Evolutionary conservation across 2,113 vertebrate genomes (phyloP).

Genomic region (Larimichthys polyactis): DNA sequence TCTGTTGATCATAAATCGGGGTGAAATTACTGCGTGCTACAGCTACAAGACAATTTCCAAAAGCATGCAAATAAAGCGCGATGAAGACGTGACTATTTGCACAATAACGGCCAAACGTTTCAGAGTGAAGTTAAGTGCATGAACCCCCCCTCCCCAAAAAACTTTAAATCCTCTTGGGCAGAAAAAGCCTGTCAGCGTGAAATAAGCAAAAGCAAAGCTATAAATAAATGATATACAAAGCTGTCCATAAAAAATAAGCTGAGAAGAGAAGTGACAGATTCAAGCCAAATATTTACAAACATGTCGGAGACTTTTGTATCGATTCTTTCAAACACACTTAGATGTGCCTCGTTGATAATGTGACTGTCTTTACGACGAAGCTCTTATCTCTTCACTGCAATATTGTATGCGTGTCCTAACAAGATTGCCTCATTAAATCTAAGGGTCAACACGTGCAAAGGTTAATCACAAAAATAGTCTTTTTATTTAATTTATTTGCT

Average conservation of each 20-base stretch:
- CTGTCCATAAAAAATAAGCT: constrained; percentile 14
- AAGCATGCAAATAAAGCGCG: background rate
- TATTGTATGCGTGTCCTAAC: constrained; percentile 45
- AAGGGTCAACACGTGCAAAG: constrained; percentile 65
- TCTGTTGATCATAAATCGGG: constrained; percentile 79
- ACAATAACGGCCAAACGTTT: background rate
- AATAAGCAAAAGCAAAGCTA: background rate
- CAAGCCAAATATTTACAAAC: constrained; percentile 56
- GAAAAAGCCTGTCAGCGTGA: background rate
- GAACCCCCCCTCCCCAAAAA: background rate
- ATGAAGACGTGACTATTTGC: background rate
- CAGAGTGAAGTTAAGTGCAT: background rate
- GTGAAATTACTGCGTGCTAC: background rate
- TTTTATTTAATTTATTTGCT: constrained; percentile 30
- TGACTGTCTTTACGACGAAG: constrained; percentile 44
- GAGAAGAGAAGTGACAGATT: constrained; percentile 5
- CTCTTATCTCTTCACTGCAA: constrained; percentile 58
- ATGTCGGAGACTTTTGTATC: constrained; percentile 1
- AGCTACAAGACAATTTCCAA: background rate
- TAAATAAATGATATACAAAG: constrained; percentile 16
- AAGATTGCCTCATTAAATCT: constrained; percentile 59
- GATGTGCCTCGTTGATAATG: constrained; percentile 3
- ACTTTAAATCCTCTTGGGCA: background rate
- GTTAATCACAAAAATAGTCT: constrained; percentile 43
- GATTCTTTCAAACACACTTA: constrained; percentile 30